Evolutionary conservation across 2,113 vertebrate genomes (phyloP).

Genomic region (Campylomormyrus tamandua): DNA sequence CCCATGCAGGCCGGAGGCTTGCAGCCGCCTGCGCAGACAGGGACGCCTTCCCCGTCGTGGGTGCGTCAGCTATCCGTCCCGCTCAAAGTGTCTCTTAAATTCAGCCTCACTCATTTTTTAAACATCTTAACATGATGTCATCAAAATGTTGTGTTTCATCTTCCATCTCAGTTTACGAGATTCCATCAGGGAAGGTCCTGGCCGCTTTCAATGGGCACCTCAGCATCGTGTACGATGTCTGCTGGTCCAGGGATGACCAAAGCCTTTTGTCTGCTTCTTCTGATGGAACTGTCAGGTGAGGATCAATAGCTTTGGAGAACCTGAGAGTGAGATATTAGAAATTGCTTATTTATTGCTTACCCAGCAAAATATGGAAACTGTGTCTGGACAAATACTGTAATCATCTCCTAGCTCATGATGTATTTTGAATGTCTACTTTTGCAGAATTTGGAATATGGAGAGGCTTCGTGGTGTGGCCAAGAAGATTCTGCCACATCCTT

Average conservation of each 20-base stretch:
- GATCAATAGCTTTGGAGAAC: neutral
- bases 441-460: conserved; percentile 84
- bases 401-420: neutral
- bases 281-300: conserved; percentile 86
- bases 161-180: conserved; percentile 80
- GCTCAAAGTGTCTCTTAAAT: neutral
- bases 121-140: neutral
- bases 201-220: conserved; percentile 85
- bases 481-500: conserved; percentile 87
- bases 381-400: neutral
- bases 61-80: conserved; percentile 53
- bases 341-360: too few species aligned
- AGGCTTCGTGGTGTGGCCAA: conserved; percentile 59
- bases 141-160: neutral
- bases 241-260: conserved; percentile 81
- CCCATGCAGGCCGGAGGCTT: conserved; percentile 74
- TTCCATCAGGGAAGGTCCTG: conserved; percentile 83
- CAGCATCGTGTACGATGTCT: conserved; percentile 91
- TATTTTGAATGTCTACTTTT: neutral
- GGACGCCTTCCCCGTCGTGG: conserved; percentile 79
- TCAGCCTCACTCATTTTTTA: neutral
- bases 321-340: neutral
- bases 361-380: neutral
- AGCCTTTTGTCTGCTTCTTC: conserved; percentile 85
- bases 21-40: conserved; percentile 85